These are phyloP conservation scores for Percina caprodes DNA, from an alignment of 2,113 vertebrate species.

Conservation along the genomic window DNA sequence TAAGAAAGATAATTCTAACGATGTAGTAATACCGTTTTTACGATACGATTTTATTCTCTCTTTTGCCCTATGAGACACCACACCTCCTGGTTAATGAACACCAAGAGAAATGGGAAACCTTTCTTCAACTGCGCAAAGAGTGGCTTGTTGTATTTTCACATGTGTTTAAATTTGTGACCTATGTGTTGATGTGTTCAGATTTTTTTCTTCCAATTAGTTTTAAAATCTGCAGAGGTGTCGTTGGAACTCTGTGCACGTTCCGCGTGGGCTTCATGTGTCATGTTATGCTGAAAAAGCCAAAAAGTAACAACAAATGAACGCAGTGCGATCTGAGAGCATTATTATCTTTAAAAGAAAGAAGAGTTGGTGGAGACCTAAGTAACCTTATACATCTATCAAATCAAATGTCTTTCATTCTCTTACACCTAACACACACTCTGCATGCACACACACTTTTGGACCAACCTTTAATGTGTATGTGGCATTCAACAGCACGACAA, in stretches of 20 bases:
- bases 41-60: neutral
- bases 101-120: neutral
- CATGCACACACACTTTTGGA: neutral
- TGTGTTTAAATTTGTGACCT: neutral
- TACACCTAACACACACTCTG: neutral
- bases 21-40: neutral
- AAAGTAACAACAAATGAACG: neutral
- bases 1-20: neutral
- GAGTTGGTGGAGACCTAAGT: neutral
- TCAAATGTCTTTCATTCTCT: neutral
- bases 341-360: neutral
- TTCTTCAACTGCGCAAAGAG: neutral
- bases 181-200: too few species aligned
- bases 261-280: neutral
- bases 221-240: too few species aligned
- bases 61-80: neutral
- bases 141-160: neutral
- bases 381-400: neutral
- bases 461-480: conserved; percentile 73
- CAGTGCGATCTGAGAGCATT: neutral
- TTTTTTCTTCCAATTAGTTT: too few species aligned
- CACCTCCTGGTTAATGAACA: neutral
- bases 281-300: neutral
- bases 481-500: conserved; percentile 60
- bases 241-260: too few species aligned